These are phyloP conservation scores for Miniopterus natalensis DNA, from an alignment of 2,113 vertebrate genomes.

Conservation along the genomic window DNA sequence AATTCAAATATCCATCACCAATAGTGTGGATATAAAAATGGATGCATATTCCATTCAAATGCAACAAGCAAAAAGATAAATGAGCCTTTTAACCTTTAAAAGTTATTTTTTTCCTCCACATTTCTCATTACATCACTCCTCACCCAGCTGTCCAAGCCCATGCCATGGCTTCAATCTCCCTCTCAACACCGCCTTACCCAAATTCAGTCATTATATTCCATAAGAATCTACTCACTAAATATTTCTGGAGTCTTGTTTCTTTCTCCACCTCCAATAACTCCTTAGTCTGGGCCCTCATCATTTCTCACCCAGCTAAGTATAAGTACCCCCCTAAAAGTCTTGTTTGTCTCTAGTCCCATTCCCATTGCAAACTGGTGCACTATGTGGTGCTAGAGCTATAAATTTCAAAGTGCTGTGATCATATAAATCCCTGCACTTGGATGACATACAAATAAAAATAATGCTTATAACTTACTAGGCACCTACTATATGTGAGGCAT, in stretches of 20 bases:
- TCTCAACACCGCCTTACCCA: not conserved
- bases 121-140: conserved; percentile 21
- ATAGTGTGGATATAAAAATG: not conserved
- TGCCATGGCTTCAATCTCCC: not conserved
- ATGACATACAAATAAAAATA: not conserved
- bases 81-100: not conserved
- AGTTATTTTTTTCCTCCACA: not conserved
- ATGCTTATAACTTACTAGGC: not conserved
- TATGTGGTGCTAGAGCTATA: not conserved
- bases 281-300: not conserved
- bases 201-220: not conserved
- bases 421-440: not conserved
- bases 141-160: not conserved
- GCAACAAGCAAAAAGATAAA: not conserved
- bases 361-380: not conserved
- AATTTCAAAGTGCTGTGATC: not conserved
- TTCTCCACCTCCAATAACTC: not conserved
- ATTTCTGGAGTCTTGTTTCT: not conserved
- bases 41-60: not conserved
- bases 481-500: not conserved
- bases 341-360: not conserved
- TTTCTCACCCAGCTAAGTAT: conserved; percentile 14
- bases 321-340: not conserved
- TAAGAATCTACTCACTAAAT: not conserved
- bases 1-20: not conserved